Percentiles rank a stretch among this genome's conserved stretches.
Conservation (phyloP, 2,888 invertebrate genomes). For the Acanthosoma haemorrhoidale region DNA sequence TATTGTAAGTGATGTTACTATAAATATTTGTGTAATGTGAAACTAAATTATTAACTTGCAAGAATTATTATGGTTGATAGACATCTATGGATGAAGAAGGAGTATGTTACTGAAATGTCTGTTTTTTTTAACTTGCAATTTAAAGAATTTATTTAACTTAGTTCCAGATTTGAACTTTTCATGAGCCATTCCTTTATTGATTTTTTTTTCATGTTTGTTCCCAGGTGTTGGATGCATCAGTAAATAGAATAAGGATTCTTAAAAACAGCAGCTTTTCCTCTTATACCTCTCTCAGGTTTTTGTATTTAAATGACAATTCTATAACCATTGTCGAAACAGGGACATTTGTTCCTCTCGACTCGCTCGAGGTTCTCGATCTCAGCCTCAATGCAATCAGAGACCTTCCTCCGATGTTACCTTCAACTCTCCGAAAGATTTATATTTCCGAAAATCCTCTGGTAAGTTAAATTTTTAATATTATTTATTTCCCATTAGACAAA, state of each 20-base stretch:
- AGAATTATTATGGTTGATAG: too few species aligned
- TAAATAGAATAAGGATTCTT: conserved; percentile 54
- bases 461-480: conserved; percentile 35
- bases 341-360: conserved; percentile 50
- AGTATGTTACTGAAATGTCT: too few species aligned
- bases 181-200: too few species aligned
- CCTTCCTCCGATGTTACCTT: conserved; percentile 51
- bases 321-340: conserved; percentile 53
- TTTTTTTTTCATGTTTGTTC: too few species aligned
- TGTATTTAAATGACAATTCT: conserved; percentile 57
- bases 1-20: too few species aligned
- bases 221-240: conserved; percentile 57
- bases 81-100: too few species aligned
- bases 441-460: conserved; percentile 52
- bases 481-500: background rate
- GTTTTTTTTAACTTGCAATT: too few species aligned
- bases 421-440: conserved; percentile 56
- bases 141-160: too few species aligned
- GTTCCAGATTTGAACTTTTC: too few species aligned
- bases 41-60: too few species aligned
- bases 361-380: conserved; percentile 54
- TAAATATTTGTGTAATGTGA: too few species aligned
- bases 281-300: conserved; percentile 52
- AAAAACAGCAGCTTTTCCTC: conserved; percentile 50
- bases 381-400: conserved; percentile 52